These are phyloP conservation scores for Dasyprocta punctata DNA, from an alignment of 2,113 vertebrate genomes.

Conservation along the genomic window DNA sequence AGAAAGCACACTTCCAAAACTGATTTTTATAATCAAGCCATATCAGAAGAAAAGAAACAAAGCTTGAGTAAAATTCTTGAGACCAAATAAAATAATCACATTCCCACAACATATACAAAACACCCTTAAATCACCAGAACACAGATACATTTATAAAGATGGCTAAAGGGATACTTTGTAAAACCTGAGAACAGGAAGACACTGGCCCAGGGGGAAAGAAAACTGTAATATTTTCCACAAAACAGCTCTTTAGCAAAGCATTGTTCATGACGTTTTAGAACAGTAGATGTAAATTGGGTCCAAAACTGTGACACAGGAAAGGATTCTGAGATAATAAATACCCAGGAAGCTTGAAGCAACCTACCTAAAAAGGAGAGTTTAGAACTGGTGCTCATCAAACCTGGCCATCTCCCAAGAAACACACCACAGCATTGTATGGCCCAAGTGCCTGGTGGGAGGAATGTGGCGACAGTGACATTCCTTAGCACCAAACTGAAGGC, in stretches of 20 bases:
- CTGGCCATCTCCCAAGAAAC: constrained; percentile 57
- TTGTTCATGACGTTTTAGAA: not conserved
- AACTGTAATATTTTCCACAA: constrained; percentile 11
- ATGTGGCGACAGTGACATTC: not conserved
- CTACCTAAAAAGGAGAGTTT: constrained; percentile 39
- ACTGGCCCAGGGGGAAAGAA: not conserved
- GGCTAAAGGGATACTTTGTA: constrained; percentile 23
- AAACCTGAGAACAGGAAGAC: not conserved
- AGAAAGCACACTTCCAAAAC: constrained; percentile 24
- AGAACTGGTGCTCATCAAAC: not conserved
- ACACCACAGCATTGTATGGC: not conserved
- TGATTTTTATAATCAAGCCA: not conserved
- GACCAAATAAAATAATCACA: constrained; percentile 15
- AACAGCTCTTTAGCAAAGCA: not conserved
- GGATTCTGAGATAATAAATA: constrained; percentile 4
- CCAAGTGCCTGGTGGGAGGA: not conserved
- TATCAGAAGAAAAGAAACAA: not conserved
- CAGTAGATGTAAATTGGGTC: not conserved
- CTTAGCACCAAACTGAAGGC: not conserved
- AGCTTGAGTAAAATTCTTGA: not conserved
- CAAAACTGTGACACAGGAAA: not conserved
- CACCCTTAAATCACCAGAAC: not conserved
- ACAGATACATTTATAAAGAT: not conserved
- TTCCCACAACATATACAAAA: not conserved
- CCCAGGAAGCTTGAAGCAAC: not conserved